Evolutionary conservation across 2,797 vertebrate genomes (phyloP).

Genomic region (Lagodon rhomboides): DNA sequence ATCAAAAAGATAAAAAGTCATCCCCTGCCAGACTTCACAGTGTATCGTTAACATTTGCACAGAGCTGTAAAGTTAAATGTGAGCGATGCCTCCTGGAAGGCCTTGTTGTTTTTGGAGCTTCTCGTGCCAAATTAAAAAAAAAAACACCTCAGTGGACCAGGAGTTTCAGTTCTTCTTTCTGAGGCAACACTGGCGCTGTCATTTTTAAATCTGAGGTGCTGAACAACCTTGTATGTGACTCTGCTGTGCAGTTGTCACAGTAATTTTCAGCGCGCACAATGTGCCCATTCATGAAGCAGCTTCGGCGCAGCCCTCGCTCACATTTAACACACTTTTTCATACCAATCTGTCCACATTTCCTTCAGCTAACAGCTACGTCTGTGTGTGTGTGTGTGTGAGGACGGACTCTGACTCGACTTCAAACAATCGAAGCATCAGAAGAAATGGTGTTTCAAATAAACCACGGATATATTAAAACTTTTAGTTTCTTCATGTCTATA

Average conservation of each 20-base stretch:
- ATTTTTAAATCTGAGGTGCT: background rate
- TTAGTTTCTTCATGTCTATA: too few species aligned
- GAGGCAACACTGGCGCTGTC: background rate
- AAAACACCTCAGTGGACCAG: background rate
- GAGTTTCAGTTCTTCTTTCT: conserved; percentile 27
- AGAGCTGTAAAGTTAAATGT: conserved; percentile 5
- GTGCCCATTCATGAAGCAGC: background rate
- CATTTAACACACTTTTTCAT: background rate
- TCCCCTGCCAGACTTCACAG: background rate
- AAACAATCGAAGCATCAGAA: background rate
- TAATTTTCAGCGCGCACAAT: background rate
- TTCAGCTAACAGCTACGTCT: background rate
- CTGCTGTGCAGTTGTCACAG: background rate
- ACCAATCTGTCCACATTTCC: background rate
- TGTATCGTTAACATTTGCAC: background rate
- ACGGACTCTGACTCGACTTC: too few species aligned
- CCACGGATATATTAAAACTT: too few species aligned
- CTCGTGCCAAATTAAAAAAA: background rate
- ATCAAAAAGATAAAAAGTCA: background rate
- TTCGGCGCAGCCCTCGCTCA: background rate
- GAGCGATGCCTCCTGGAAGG: background rate
- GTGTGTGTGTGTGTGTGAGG: background rate
- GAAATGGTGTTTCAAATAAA: too few species aligned
- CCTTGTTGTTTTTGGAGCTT: background rate
- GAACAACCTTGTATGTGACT: background rate